Evolutionary conservation across 2,888 invertebrate species (phyloP).

Genomic region (Oxycera nigricornis): DNA sequence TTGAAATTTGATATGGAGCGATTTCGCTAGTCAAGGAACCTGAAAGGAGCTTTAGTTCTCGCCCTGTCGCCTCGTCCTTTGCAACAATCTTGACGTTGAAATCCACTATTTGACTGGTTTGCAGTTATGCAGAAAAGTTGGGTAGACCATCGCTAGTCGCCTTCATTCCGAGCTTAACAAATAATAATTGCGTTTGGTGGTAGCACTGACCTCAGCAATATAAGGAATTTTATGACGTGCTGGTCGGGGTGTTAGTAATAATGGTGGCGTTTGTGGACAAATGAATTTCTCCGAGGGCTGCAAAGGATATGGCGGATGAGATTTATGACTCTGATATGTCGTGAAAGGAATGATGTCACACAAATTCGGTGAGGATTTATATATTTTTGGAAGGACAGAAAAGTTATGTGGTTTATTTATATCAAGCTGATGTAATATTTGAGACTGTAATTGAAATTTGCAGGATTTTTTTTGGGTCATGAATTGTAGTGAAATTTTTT

Average conservation of each 20-base stretch:
- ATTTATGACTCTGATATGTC: not conserved
- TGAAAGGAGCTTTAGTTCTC: not conserved
- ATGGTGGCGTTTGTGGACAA: not conserved
- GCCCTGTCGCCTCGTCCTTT: not conserved
- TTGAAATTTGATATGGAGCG: not conserved
- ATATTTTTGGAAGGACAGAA: not conserved
- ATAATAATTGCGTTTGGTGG: constrained; percentile 24
- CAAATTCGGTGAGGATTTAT: not conserved
- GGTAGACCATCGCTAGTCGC: not conserved
- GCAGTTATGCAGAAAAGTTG: constrained; percentile 4
- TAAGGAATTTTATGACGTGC: not conserved
- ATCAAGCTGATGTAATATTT: no score
- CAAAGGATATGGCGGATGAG: not conserved
- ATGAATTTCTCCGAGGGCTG: not conserved
- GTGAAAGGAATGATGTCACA: not conserved
- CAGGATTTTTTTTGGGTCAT: no score
- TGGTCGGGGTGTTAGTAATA: constrained; percentile 12
- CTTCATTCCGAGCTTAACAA: not conserved
- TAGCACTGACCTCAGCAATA: constrained; percentile 28
- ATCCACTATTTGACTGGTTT: constrained; percentile 21
- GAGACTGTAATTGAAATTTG: no score
- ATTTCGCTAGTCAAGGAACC: not conserved
- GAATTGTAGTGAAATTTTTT: no score
- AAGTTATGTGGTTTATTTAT: no score
- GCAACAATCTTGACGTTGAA: not conserved